Conservation (phyloP, 2,888 invertebrate genomes). For the Phorcus lineatus region DNA sequence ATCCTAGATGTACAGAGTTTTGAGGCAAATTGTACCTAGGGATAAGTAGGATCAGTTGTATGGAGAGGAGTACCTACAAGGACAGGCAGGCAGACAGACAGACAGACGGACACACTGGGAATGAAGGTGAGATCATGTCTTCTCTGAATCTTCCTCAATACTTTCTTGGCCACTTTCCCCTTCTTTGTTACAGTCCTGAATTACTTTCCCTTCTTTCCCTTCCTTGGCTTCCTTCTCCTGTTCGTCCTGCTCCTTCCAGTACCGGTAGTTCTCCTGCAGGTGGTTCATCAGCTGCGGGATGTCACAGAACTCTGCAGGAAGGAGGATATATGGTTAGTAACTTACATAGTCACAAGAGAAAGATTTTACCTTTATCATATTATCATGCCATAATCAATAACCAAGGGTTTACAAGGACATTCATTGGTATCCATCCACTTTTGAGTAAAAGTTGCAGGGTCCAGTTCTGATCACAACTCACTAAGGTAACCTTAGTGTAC, state of each 20-base stretch:
- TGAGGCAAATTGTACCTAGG: background rate
- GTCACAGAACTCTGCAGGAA: slow-evolving; percentile 88
- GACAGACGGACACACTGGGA: background rate
- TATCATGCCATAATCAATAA: no score
- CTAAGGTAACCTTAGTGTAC: no score
- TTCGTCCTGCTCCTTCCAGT: slow-evolving; percentile 85
- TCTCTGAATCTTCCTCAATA: background rate
- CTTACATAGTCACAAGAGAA: no score
- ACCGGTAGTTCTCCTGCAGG: slow-evolving; percentile 89
- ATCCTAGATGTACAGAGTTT: background rate
- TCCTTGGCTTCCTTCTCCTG: slow-evolving; percentile 18
- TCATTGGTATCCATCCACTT: no score
- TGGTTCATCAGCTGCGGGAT: slow-evolving; percentile 92
- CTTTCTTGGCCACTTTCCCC: background rate
- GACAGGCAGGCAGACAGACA: background rate
- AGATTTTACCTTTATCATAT: no score
- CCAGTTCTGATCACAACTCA: no score
- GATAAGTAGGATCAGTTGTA: background rate
- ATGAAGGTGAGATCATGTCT: slow-evolving; percentile 8
- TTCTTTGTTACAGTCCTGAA: background rate
- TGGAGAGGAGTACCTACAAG: background rate
- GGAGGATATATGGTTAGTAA: background rate
- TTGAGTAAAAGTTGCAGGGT: no score
- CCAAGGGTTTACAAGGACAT: no score
- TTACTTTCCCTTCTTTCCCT: background rate